Evolutionary conservation across 2,888 invertebrate species (phyloP).

Genomic region (Linnaemya vulpina): DNA sequence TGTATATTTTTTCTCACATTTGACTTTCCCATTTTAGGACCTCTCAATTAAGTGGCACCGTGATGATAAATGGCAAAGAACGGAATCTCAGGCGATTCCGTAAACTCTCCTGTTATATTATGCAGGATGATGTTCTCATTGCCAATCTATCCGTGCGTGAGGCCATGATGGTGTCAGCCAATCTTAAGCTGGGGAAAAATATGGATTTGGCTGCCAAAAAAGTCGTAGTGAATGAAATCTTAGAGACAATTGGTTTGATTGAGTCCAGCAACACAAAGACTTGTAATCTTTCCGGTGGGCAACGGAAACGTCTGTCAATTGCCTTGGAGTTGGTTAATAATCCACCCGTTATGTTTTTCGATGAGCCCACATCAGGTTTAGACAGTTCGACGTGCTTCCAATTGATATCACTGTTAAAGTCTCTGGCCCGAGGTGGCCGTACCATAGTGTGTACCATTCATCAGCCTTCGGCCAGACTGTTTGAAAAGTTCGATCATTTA

Average conservation of each 20-base stretch:
- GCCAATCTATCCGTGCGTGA: slow-evolving; percentile 95
- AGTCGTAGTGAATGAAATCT: slow-evolving; percentile 92
- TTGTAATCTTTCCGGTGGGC: slow-evolving; percentile 93
- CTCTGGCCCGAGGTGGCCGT: slow-evolving; percentile 92
- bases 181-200: slow-evolving; percentile 93
- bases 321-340: slow-evolving; percentile 97
- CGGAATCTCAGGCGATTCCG: slow-evolving; percentile 93
- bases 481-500: slow-evolving; percentile 97
- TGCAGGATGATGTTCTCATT: slow-evolving; percentile 96
- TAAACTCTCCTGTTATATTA: slow-evolving; percentile 97
- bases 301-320: slow-evolving; percentile 94
- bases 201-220: slow-evolving; percentile 89
- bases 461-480: slow-evolving; percentile 96
- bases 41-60: slow-evolving; percentile 92
- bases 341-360: slow-evolving; percentile 98
- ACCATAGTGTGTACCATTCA: slow-evolving; percentile 98
- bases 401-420: slow-evolving; percentile 93
- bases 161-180: slow-evolving; percentile 96
- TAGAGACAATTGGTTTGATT: slow-evolving; percentile 91
- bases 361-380: slow-evolving; percentile 96
- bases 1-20: too few relatives aligned
- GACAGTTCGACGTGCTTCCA: slow-evolving; percentile 98
- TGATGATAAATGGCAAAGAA: slow-evolving; percentile 94
- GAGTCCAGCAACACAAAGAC: slow-evolving; percentile 92
- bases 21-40: slow-evolving; percentile 85